Base-by-base conservation (phyloP, 1,140 invertebrate genomes). In the Globodera rostochiensis region DNA sequence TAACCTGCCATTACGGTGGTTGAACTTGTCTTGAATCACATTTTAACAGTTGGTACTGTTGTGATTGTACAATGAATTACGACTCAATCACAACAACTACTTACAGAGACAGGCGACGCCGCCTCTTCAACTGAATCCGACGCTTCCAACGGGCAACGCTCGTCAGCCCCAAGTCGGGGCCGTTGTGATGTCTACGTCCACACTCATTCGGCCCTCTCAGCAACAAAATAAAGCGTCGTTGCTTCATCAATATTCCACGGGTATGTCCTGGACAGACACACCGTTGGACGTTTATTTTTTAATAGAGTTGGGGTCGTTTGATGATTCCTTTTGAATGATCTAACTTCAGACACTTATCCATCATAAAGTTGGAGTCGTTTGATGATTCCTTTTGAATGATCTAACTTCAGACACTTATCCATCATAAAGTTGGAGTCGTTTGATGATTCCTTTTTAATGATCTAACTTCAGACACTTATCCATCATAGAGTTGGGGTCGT, bases 111-210 rank as follows among this genome's bases (percentile, higher is more conserved):
- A 69, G 47, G n/a, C 64, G 69, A 77, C 76, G 7, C 57, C 76
- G 1, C 76, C 76, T 25, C 69, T 49, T 49, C 76, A 77, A 64
- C 64, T 69, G 36, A 69, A 66, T 67, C 45, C 60, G 36, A 45
- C 50, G 8, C 21, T 70, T 21, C 69, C 64, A 19, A n/a, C 25
- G 66, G 66, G 66, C 36, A 36, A 36, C 36, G 50, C 69, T 25
- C 66, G 19, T 25, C 79, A 80, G 49, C 79, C 77, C 36, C 71
- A 81, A 11, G 71, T 81, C 47, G 81, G 81, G 3, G 81, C 81
- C 45, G 80, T 82, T 9, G 70, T 82, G n/a, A 82, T 82, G 81
- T 74, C 81, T 13, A 60, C 80, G 11, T 81, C 80, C 21, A 81
- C 73, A n/a, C 50, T 81, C 46, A 36, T 81, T 11, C 66, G 77